Base-by-base conservation (phyloP, 2,797 vertebrate genomes). In the Cyclura pinguis region DNA sequence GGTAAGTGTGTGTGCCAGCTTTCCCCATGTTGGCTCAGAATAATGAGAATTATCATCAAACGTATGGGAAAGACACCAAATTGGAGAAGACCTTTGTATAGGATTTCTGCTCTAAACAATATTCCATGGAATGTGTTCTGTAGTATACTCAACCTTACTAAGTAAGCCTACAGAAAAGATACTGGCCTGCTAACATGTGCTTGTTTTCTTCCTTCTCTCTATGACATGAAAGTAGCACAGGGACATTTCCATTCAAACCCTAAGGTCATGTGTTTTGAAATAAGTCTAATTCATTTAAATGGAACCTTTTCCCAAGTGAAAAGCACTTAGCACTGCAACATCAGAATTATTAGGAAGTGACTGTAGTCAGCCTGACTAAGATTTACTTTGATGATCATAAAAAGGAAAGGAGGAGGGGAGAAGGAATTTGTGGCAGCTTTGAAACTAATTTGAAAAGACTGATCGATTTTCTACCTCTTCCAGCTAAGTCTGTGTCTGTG, bases 201-300 rank as follows among this genome's bases (percentile, higher is more conserved):
- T 73, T n/a, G 22, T 55, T 88, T 16, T 52, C 4, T 13, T 4
- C 1, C 12, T 69, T 20, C 59, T 59, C 69, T 78, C n/a, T 52
- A 6, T 64, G 13, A 42, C 55, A 67, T 22, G 88, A 67, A 55
- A 47, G 27, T 18, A 89, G 7, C 74, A 38, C 29, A 35, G 13
- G 72, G 55, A 1, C 32, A 88, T 32, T 72, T 84, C 55, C 35
- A 55, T 87, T n/a, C 57, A 24, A 50, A 22, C n/a, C 29, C 69
- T 52, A 62, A 77, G 55, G 10, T 27, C 13, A 78, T 81, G 12
- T 87, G 73, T 87, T 91, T 78, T 50, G 18, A 69, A 87, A 57
- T 82, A 57, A 73, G 4, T 83, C 8, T 18, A 42, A 35, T 50
- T 81, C 16, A 38, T 29, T 81, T 86, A 32, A 18, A 2, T 69